A percentile compares a stretch with the other conserved stretches of the same genome.
These are phyloP conservation scores for Poecilobothrus nobilitatus DNA, from an alignment of 2,888 invertebrate genomes.

Conservation along the genomic window DNA sequence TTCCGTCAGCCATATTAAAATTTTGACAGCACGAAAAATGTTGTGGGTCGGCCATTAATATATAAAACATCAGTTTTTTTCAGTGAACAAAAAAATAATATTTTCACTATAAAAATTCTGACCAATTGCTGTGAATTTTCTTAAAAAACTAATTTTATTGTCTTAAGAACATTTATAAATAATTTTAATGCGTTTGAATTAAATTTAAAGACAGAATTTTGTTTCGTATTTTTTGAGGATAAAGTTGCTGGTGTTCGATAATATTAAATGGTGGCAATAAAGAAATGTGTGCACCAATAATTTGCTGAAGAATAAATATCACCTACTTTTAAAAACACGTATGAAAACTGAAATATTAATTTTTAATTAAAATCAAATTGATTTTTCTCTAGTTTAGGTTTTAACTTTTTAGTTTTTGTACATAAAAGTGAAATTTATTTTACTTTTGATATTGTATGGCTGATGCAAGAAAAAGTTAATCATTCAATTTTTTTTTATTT, in stretches of 20 bases:
- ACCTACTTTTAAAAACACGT: not conserved
- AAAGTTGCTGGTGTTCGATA: not conserved
- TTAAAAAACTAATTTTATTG: conserved; percentile 33
- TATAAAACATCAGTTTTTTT: conserved; percentile 57
- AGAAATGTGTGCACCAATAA: conserved; percentile 1
- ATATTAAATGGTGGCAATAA: not conserved
- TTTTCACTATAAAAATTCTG: not conserved
- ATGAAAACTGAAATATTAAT: not conserved
- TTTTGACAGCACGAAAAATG: conserved; percentile 30
- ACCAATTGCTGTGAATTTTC: conserved; percentile 43
- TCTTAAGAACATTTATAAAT: conserved; percentile 18
- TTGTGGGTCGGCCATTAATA: conserved; percentile 66
- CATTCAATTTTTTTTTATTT: not conserved
- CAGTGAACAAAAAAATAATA: conserved; percentile 32
- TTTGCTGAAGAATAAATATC: not conserved
- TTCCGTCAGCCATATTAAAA: not conserved
- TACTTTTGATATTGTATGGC: not conserved
- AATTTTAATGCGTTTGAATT: conserved; percentile 40
- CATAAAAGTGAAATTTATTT: not conserved
- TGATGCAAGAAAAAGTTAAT: conserved; percentile 4
- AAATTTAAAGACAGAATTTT: conserved; percentile 17
- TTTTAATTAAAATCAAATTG: not conserved
- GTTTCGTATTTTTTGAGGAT: conserved; percentile 10
- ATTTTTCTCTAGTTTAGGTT: not conserved
- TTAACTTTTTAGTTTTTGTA: not conserved